Base-by-base conservation (phyloP, 2,888 invertebrate genomes). In the Eupeodes latifasciatus region DNA sequence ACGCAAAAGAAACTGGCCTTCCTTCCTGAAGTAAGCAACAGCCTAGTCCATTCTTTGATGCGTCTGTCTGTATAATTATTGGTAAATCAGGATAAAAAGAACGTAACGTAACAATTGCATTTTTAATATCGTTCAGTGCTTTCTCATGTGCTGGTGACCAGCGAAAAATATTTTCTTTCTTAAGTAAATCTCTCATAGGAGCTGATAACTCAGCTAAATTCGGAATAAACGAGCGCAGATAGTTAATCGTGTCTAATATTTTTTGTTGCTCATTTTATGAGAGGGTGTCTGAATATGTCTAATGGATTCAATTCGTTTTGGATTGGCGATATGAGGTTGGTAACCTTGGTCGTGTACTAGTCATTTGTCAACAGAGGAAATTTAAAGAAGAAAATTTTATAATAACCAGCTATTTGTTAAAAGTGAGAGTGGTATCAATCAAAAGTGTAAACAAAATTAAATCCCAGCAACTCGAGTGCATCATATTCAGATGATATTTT, bases 191-290 rank as follows among this genome's bases (percentile, higher is more conserved):
- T 47, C 67, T 61, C 34, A 81, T n/a, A 27, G 72, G 72, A 27
- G 61, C 49, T 10, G 76, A 75, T 55, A 86, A 51, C 36, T 85
- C 51, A 16, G 89, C 86, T 16, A 90, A 72, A 53, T 88, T 88
- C 16, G 83, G 69, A 51, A 90, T 83, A 74, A 81, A 89, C 34
- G 80, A 71, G 36, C 81, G 76, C 36, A 90, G 55, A 80, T 83
- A 90, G 14, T 82, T 90, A 9, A 89, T 72, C 62, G 90, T 87
- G 7, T 90, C 90, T 47, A 89, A 64, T 78, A 90, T 71, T 57
- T 84, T 89, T 74, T 89, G 19, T 2, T 90, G 72, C 34, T 90
- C 83, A n/a, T 86, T 90, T 64, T 81, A 61, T 82, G 81, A 12
- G 55, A 69, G 16, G 89, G 90, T 36, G 16, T 55, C 66, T 69